These are phyloP conservation scores for Taenioides sp. DNA, from an alignment of 2,797 vertebrate species.

Conservation along the genomic window DNA sequence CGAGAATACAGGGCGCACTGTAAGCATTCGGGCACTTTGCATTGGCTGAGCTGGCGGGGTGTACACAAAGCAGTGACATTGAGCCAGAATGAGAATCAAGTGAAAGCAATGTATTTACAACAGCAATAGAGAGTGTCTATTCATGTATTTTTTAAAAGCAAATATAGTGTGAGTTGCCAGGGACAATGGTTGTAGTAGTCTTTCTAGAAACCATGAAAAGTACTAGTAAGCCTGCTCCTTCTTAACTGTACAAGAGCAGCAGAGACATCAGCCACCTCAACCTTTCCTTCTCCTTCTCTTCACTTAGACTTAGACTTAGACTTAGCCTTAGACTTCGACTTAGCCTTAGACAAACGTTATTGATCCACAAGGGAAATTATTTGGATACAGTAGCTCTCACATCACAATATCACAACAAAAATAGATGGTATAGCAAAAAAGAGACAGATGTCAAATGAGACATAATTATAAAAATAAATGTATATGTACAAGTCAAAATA, in stretches of 20 bases:
- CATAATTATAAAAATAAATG: too few species aligned
- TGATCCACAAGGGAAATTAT: too few species aligned
- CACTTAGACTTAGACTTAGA: too few species aligned
- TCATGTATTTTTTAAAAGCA: background rate
- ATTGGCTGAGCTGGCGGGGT: conserved; percentile 29
- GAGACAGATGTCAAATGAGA: too few species aligned
- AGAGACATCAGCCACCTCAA: background rate
- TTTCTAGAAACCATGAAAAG: too few species aligned
- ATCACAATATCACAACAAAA: too few species aligned
- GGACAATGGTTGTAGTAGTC: too few species aligned
- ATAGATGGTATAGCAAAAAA: too few species aligned
- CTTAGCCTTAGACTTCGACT: too few species aligned
- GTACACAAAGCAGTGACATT: conserved; percentile 20
- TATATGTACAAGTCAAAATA: too few species aligned
- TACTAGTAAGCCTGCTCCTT: background rate
- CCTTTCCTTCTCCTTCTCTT: background rate
- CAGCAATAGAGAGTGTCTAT: background rate
- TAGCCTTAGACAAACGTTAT: too few species aligned
- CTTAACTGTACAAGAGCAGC: background rate
- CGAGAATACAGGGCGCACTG: conserved; percentile 59
- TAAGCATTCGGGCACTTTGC: conserved; percentile 54
- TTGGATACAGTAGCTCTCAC: too few species aligned
- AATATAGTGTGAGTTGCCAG: background rate
- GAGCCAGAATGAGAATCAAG: background rate
- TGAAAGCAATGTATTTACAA: conserved; percentile 19